Evolutionary conservation across 2,797 vertebrate genomes (phyloP), one percentile per base, ranked within the genome.

Genomic region (Poeciliopsis gracilis): DNA sequence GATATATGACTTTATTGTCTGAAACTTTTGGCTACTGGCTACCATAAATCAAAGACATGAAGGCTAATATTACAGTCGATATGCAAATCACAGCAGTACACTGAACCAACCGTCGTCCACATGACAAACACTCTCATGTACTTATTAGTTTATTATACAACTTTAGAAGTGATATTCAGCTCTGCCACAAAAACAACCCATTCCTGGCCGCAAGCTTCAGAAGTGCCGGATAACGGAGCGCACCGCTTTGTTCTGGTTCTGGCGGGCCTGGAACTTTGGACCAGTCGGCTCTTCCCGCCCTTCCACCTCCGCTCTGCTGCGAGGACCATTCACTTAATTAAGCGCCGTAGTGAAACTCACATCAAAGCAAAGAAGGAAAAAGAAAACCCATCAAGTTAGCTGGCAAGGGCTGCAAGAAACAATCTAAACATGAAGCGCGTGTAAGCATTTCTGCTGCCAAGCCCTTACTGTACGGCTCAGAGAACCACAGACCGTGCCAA

Each of bases 261-360:
- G 9, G 78, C 53, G 69, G 73, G 30, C 81, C 57, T 66, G 36
- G 46, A n/a, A 36, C 41, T 30, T 59, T 77, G 67, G 74, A 71
- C 28, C 36, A 76, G 73, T 77, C 75, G 55, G 28, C 38, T 74
- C 63, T 63, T 88, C 46, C 45, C 66, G 41, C 75, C 72, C 33
- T 72, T 85, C 71, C 57, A 78, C 73, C 77, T 84, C 74, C 4
- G 4, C n/a, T 77, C 73, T 71, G 36, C 70, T 74, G 55, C 70
- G 80, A 70, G 46, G 55, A 79, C 73, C 41, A 71, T 82, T 75
- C 75, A 77, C 47, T 87, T 89, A 82, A 89, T 90, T 79, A 89
- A 72, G 78, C 75, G 73, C 53, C 47, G 66, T 82, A 74, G 77
- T 46, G n/a, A 84, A 47, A 23, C 74, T 46, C 69, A 73, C 81